Base-by-base conservation (phyloP, 92 coral and sea anemone genomes). In the Bergia sp. region DNA sequence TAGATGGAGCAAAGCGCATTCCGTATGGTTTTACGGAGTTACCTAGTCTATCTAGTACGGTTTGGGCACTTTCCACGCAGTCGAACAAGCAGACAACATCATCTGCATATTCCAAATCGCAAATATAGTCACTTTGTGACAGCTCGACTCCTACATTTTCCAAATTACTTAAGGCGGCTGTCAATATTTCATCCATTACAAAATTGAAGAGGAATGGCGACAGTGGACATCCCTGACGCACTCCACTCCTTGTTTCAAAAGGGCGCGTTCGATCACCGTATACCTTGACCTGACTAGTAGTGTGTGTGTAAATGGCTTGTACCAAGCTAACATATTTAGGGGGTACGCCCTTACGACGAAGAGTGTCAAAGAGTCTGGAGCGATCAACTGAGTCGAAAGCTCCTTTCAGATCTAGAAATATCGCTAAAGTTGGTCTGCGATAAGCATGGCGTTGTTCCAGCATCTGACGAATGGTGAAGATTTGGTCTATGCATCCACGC, bases 71-170 rank as follows among this genome's bases (percentile, higher is more conserved):
- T 0, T 66, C 73, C 0, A 12, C 1, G 1, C 36, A 66, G 1
- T 66, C 73, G 12, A 66, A 66, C 2, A 66, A 29, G n/a, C n/a
- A n/a, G n/a, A n/a, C n/a, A n/a, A n/a, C n/a, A n/a, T n/a, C n/a
- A n/a, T n/a, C n/a, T n/a, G 3, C 73, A 66, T 66, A 66, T 0
- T 66, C 73, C 12, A 66, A 36, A 1, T 66, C 73, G 1, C 73
- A n/a, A n/a, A n/a, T n/a, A 66, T 66, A 66, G 0, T 15, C 73
- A 0, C 16, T 1, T 20, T 0, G 1, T 0, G 0, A 1, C 0
- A 66, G 2, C 29, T 66, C 73, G 0, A 66, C 73, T 20, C 73
- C 73, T 1, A 20, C 36, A 0, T 66, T 3, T 1, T 66, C 0
- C 7, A 66, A 8, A 1, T 36, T 36, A 66, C 18, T 36, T 0